Evolutionary conservation across 92 coral and sea anemone species (phyloP).

Genomic region (Siderastrea siderea): DNA sequence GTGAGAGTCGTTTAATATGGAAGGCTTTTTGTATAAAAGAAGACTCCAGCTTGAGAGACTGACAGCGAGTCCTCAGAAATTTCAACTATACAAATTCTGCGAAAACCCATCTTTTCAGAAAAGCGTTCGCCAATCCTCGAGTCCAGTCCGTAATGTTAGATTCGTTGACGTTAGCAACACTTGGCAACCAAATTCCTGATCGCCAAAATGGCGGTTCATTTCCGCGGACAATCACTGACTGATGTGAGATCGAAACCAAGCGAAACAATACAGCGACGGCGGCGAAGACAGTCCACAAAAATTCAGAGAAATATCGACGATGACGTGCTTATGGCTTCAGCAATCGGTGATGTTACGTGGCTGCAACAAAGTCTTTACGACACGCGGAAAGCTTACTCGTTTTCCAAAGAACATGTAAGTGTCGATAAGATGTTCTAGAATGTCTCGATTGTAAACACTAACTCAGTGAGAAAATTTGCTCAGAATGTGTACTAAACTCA

Average conservation of each 20-base stretch:
- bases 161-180: constrained; percentile 1
- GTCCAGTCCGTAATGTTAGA: background rate
- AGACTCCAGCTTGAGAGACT: too few relatives aligned
- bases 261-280: constrained; percentile 65
- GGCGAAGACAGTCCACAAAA: constrained; percentile 78
- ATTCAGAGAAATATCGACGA: constrained; percentile 90
- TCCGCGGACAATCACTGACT: constrained; percentile 22
- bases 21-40: too few relatives aligned
- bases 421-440: constrained; percentile 5
- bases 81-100: too few relatives aligned
- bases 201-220: constrained; percentile 77
- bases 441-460: background rate
- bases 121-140: background rate
- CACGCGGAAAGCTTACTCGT: constrained; percentile 71
- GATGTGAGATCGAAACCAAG: constrained; percentile 35
- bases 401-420: constrained; percentile 89
- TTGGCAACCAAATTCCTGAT: constrained; percentile 25
- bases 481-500: background rate
- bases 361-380: constrained; percentile 94
- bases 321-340: constrained; percentile 94
- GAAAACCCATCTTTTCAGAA: background rate
- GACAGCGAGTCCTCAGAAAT: too few relatives aligned
- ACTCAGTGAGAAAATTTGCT: background rate
- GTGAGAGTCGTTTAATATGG: too few relatives aligned
- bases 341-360: constrained; percentile 97